phyloP scores from a whole-genome alignment of 2,113 vertebrate genomes.

The Pituophis catenifer region DNA sequence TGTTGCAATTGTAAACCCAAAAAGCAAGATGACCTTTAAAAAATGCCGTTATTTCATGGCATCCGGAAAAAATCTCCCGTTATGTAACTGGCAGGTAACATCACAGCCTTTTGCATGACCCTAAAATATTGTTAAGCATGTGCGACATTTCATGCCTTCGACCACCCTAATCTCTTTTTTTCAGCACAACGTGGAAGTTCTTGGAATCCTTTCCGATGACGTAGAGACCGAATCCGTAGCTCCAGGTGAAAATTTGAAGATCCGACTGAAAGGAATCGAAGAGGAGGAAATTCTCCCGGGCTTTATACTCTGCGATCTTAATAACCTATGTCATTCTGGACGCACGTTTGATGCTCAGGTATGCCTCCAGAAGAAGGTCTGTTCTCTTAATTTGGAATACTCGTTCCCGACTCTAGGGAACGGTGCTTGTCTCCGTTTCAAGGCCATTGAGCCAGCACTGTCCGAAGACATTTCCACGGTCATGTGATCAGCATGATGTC shows the following conservation, averaged over 20 bases:
- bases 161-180: neutral
- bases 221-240: constrained; percentile 94
- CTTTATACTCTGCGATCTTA: constrained; percentile 95
- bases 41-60: neutral
- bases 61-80: neutral
- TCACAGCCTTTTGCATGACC: neutral
- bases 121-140: neutral
- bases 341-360: constrained; percentile 99
- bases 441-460: neutral
- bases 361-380: neutral
- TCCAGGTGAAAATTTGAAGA: constrained; percentile 96
- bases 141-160: neutral
- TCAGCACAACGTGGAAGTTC: constrained; percentile 96
- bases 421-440: neutral
- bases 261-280: constrained; percentile 97
- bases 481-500: neutral
- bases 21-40: neutral
- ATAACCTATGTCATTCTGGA: constrained; percentile 97
- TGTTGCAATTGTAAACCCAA: neutral
- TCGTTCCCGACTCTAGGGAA: neutral
- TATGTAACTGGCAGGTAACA: neutral
- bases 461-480: neutral
- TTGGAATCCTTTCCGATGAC: constrained; percentile 95
- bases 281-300: constrained; percentile 98
- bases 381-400: neutral